Conservation (phyloP, 2,113 vertebrate species). For the Eudyptes chrysolophus region DNA sequence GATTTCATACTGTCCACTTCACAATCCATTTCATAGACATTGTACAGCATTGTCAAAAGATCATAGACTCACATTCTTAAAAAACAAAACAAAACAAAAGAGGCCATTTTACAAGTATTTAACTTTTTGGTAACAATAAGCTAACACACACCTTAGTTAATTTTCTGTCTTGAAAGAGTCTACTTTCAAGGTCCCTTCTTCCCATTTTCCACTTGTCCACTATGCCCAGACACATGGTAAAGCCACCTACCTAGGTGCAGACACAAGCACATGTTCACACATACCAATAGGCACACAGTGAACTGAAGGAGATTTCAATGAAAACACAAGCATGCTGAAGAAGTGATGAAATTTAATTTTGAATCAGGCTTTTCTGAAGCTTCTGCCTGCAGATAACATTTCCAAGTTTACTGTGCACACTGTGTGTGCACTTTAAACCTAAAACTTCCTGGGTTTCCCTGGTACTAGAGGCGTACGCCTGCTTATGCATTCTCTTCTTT, state of each 20-base stretch:
- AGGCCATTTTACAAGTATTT: background rate
- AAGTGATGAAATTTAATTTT: background rate
- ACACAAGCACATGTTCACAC: background rate
- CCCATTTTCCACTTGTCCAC: background rate
- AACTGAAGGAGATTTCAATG: background rate
- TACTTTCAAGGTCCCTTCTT: background rate
- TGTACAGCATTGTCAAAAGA: background rate
- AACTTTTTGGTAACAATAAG: background rate
- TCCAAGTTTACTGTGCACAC: background rate
- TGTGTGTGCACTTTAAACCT: background rate
- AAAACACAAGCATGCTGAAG: background rate
- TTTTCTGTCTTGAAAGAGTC: background rate
- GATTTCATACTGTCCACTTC: background rate
- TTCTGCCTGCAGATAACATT: background rate
- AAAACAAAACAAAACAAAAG: background rate
- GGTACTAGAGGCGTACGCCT: fast-evolving
- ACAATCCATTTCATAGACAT: background rate
- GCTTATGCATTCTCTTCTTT: background rate
- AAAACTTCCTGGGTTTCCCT: background rate
- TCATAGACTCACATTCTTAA: background rate
- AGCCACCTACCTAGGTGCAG: background rate
- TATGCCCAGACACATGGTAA: background rate
- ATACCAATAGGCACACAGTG: background rate
- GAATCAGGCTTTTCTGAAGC: background rate
- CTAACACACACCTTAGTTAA: background rate